Percentiles rank a stretch among this genome's conserved stretches.
These are phyloP conservation scores for Pycnomerus fuliginosus DNA, from an alignment of 2,888 invertebrate genomes.

Conservation along the genomic window DNA sequence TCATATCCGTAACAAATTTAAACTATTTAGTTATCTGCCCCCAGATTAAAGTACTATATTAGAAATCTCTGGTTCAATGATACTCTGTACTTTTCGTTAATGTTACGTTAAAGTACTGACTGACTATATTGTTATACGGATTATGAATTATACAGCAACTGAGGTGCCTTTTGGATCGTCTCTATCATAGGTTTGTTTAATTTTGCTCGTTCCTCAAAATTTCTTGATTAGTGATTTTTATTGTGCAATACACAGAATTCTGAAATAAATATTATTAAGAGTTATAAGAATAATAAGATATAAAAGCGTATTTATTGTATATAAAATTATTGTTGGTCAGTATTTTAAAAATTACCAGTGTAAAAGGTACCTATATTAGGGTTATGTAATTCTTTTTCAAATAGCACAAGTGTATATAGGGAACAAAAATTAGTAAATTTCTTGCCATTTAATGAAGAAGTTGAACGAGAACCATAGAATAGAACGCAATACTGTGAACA, in stretches of 20 bases:
- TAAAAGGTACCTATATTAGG: neutral
- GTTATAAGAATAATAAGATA: conserved; percentile 2
- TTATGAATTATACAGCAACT: conserved; percentile 26
- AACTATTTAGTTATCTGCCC: conserved; percentile 84
- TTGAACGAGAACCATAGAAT: conserved; percentile 36
- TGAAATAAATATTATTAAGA: conserved; percentile 4
- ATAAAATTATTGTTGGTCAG: conserved; percentile 42
- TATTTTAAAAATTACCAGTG: conserved; percentile 38
- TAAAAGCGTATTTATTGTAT: conserved; percentile 25
- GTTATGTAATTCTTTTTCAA: conserved; percentile 13
- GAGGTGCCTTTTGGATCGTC: conserved; percentile 39
- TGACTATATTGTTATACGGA: conserved; percentile 30
- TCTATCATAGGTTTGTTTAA: conserved; percentile 24
- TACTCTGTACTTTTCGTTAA: conserved; percentile 32
- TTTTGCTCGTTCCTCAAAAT: conserved; percentile 13
- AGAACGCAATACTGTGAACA: conserved; percentile 44
- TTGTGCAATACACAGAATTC: conserved; percentile 24
- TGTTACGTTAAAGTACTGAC: conserved; percentile 42
- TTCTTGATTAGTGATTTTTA: conserved; percentile 17
- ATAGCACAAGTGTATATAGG: conserved; percentile 30
- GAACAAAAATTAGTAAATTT: conserved; percentile 35
- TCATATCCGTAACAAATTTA: conserved; percentile 86
- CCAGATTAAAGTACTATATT: conserved; percentile 75
- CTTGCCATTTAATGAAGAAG: conserved; percentile 33
- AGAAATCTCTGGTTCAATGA: conserved; percentile 33